Base-by-base conservation (phyloP, 2,113 vertebrate species). In the Nettapus auritus region DNA sequence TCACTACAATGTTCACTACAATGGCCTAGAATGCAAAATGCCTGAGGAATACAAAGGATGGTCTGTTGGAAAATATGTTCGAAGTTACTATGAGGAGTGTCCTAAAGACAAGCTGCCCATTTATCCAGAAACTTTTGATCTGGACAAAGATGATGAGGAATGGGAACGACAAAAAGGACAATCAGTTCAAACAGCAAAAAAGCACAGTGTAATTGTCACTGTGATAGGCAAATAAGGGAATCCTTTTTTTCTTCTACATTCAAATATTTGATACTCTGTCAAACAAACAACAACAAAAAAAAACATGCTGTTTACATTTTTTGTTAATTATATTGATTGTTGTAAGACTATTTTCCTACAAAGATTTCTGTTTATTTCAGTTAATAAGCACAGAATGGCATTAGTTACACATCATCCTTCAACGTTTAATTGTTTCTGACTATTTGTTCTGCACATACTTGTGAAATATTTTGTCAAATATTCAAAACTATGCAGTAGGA, bases 61-160 rank as follows among this genome's bases (percentile, higher is more conserved):
- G 99, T 97, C 96, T 8, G 99, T 99, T 6, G 99, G 98, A 68
- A 99, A 99, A 57, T 99, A 99, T 0, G 98, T 99, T 76, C 98
- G 99, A 91, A 99, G 99, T 94, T 99, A 99, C 94, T 99, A 99
- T 1, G 99, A 99, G 69, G 99, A 99, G 60, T 99, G 99, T 75
- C 99, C 99, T 82, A 99, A 98, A 95, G 99, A 99, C 89, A 98
- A 96, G 91, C 89, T 98, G 78, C 97, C 97, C 50, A 84, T 94
- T 38, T 97, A 98, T 66, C 97, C 96, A 66, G 98, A 96, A 63
- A 96, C 97, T 17, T 98, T 98, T 46, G 98, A 99, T 82, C 97
- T 99, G 91, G 98, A 98, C 62, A 86, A 94, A 20, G 97, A 97
- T 52, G 98, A 99, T 18, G 97, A 97, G 1, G 98, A 99, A 71